Conservation (phyloP, 2,113 vertebrate genomes). For the Oreamnos americanus region DNA sequence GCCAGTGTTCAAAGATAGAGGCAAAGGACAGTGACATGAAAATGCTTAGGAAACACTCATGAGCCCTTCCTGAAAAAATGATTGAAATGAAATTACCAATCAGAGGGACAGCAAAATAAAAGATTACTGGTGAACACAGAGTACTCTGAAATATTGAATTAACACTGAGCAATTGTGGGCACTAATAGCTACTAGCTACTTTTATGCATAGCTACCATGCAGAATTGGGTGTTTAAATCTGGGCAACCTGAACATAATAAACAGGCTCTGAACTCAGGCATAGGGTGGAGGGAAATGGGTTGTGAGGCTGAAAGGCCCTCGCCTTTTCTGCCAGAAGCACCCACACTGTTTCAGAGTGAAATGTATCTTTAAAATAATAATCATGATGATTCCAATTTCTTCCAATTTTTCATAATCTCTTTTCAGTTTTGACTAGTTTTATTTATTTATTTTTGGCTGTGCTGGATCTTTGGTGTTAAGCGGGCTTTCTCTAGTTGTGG, state of each 20-base stretch:
- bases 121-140: not conserved
- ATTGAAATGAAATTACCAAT: not conserved
- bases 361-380: not conserved
- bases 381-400: not conserved
- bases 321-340: not conserved
- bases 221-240: not conserved
- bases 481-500: not conserved
- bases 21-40: not conserved
- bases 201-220: not conserved
- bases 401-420: not conserved
- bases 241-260: not conserved
- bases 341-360: not conserved
- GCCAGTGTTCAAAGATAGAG: not conserved
- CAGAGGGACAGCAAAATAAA: not conserved
- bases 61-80: not conserved
- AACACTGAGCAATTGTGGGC: accelerated
- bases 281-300: no score
- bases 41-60: not conserved
- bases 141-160: not conserved
- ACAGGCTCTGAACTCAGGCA: not conserved
- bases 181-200: no score
- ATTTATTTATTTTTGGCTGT: not conserved
- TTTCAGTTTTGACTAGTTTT: not conserved
- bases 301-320: not conserved
- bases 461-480: not conserved